Base-by-base conservation (phyloP, 1,140 invertebrate species). In the Xylocopa sonorina region DNA sequence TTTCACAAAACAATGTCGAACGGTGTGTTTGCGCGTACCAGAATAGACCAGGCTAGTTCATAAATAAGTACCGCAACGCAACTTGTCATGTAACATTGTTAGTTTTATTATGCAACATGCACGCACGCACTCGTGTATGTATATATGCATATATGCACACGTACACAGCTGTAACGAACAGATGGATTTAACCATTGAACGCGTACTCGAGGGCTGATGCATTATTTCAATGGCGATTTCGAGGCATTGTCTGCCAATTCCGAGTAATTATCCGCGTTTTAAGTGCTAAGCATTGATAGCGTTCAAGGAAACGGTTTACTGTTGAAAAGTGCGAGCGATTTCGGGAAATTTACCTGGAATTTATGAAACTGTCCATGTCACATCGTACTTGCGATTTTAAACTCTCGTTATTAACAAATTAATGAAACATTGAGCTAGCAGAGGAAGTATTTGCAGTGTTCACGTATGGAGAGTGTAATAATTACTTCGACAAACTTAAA, bases 51-150 rank as follows among this genome's bases (percentile, higher is more conserved):
- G 43, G 48, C 18, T 43, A 7, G 18, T 2, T 2, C 43, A 48
- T 48, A 66, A 66, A 48, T 32, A 66, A 64, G 27, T 24, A 18
- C 18, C 18, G 18, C 27, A 18, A 32, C 43, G 27, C 5, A 12
- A n/a, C 27, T n/a, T 48, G n/a, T 14, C 43, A 66, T 66, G 43
- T 48, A 66, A 66, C 12, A 32, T 48, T n/a, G 63, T 32, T 32
- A 66, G 63, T 48, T 66, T n/a, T 32, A 32, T 48, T 66, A 48
- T 32, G 43, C 43, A 66, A 48, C 43, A 3, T 29, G 7, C 14
- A 66, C 29, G 48, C 32, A n/a, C 32, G 12, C n/a, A 48, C 18
- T n/a, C n/a, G n/a, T n/a, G n/a, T n/a, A n/a, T n/a, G n/a, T n/a
- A n/a, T n/a, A n/a, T n/a, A n/a, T n/a, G n/a, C n/a, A n/a, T n/a